These are phyloP conservation scores for Crocodylus rhombifer DNA, from an alignment of 2,797 vertebrate species.

Conservation along the genomic window DNA sequence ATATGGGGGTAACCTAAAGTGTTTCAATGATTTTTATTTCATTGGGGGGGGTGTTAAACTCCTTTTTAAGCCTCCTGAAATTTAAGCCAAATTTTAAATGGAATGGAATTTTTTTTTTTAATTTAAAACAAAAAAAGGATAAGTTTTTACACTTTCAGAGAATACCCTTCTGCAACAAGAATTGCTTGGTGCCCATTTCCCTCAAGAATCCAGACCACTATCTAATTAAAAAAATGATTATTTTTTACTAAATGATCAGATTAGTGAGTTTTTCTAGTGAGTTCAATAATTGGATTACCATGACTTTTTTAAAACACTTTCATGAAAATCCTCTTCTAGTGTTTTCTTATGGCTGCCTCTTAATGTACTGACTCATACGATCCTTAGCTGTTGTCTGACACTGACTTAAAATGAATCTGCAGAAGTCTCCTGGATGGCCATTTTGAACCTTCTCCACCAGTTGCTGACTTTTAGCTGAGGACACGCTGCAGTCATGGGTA, in stretches of 20 bases:
- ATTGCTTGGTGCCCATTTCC: background rate
- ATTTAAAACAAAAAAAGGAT: no score
- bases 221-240: background rate
- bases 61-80: background rate
- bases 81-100: background rate
- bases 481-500: background rate
- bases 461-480: background rate
- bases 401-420: background rate
- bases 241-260: background rate
- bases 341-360: background rate
- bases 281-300: background rate
- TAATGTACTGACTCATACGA: background rate
- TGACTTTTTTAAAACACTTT: no score
- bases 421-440: background rate
- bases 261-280: background rate
- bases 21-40: background rate
- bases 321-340: background rate
- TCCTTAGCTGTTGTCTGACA: background rate
- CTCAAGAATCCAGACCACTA: background rate
- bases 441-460: background rate
- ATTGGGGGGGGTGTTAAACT: background rate
- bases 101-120: background rate
- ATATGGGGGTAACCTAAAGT: background rate
- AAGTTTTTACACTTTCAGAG: background rate
- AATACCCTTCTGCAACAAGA: background rate